A percentile compares a stretch with the other conserved stretches of the same genome.
Conservation (phyloP, 2,113 vertebrate genomes). For the Pithys albifrons region DNA sequence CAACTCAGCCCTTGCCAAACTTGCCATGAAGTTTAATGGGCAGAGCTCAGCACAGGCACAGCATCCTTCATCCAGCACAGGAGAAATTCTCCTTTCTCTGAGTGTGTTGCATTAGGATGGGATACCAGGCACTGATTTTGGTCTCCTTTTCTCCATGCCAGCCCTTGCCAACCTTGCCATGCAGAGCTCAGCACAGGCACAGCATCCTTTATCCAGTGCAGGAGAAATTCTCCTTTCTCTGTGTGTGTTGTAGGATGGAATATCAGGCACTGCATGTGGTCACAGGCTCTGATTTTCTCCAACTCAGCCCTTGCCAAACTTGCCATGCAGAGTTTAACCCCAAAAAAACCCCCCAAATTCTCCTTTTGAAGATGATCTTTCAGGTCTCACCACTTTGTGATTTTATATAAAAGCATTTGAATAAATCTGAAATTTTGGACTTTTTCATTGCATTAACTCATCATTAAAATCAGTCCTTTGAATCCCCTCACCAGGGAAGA, state of each 20-base stretch:
- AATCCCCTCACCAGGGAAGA: background rate
- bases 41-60: too few species aligned
- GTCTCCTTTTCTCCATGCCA: too few species aligned
- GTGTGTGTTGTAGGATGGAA: too few species aligned
- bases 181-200: too few species aligned
- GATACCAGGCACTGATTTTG: too few species aligned
- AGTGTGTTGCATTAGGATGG: rapidly evolving
- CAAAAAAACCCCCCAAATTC: too few species aligned
- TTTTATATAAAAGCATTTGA: background rate
- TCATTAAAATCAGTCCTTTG: background rate
- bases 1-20: background rate
- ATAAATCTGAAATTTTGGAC: background rate
- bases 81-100: too few species aligned
- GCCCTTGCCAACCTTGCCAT: too few species aligned
- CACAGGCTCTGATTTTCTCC: background rate
- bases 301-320: background rate
- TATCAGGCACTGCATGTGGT: background rate
- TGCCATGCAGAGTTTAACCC: background rate
- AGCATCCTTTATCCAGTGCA: too few species aligned
- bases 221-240: too few species aligned
- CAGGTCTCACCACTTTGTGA: too few species aligned
- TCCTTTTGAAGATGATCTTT: background rate
- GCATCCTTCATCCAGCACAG: too few species aligned
- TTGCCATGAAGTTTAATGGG: background rate
- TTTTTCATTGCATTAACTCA: background rate